Percentiles rank a stretch among this genome's conserved stretches.
Conservation (phyloP, 2,888 invertebrate species). For the Drosophila mimetica region DNA sequence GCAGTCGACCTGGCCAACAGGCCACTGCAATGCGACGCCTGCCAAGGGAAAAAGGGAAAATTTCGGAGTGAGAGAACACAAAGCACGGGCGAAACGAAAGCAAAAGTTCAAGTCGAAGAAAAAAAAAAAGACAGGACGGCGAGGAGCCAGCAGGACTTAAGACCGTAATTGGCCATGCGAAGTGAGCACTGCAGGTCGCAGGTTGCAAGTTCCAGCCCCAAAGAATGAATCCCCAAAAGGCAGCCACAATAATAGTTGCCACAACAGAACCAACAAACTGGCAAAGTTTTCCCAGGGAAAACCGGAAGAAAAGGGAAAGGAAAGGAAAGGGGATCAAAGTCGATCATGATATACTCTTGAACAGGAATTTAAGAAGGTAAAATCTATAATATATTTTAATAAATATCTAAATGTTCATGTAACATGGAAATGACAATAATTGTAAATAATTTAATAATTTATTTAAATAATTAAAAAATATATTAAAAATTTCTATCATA, state of each 20-base stretch:
- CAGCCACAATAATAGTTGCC: constrained; percentile 46
- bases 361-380: background rate
- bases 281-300: constrained; percentile 47
- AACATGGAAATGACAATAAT: too few relatives aligned
- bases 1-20: constrained; percentile 50
- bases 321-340: background rate
- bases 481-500: too few relatives aligned
- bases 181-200: constrained; percentile 50
- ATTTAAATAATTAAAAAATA: too few relatives aligned
- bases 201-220: constrained; percentile 13
- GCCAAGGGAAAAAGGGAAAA: background rate
- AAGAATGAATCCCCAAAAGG: constrained; percentile 28
- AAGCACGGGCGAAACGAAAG: constrained; percentile 23
- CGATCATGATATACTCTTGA: constrained; percentile 10
- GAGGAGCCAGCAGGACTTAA: constrained; percentile 43
- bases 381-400: background rate
- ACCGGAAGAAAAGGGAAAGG: background rate
- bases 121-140: constrained; percentile 42
- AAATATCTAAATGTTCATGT: too few relatives aligned
- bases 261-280: constrained; percentile 57
- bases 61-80: background rate
- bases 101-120: constrained; percentile 43
- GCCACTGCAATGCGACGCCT: constrained; percentile 53
- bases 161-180: constrained; percentile 75
- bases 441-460: too few relatives aligned